Conservation (phyloP, 2,113 vertebrate genomes). For the Ptychochromis oligacanthus region DNA sequence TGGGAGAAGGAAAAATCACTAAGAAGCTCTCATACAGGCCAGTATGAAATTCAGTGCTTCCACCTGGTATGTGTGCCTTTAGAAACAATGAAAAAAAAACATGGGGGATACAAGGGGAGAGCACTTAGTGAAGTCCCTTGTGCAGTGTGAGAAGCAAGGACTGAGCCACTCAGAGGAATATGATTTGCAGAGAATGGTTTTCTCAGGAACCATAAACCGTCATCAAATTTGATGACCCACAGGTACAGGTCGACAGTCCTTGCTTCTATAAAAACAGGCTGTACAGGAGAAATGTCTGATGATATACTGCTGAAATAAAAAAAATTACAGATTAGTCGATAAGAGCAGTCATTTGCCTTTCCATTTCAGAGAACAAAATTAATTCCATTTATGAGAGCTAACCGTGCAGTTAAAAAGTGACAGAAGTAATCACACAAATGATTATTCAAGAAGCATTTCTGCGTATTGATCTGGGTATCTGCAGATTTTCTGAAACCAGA, state of each 20-base stretch:
- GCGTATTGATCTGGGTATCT: background rate
- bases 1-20: background rate
- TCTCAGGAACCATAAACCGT: background rate
- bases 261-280: background rate
- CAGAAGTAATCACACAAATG: background rate
- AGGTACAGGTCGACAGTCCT: background rate
- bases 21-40: too few relatives aligned
- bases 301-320: background rate
- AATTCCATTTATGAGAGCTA: background rate
- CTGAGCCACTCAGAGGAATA: background rate
- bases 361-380: background rate
- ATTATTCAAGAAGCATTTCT: background rate
- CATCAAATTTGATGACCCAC: background rate
- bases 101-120: background rate
- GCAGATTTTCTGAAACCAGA: background rate
- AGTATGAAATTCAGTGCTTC: slow-evolving; percentile 2
- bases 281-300: background rate
- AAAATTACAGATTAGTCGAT: background rate
- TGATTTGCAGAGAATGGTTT: background rate
- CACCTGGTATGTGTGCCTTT: background rate
- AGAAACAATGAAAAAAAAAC: background rate
- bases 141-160: background rate
- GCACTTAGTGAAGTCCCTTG: background rate
- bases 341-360: background rate
- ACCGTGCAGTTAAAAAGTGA: background rate